phyloP scores from a whole-genome alignment of 1,140 invertebrate genomes.

The Drosophila asahinai region DNA sequence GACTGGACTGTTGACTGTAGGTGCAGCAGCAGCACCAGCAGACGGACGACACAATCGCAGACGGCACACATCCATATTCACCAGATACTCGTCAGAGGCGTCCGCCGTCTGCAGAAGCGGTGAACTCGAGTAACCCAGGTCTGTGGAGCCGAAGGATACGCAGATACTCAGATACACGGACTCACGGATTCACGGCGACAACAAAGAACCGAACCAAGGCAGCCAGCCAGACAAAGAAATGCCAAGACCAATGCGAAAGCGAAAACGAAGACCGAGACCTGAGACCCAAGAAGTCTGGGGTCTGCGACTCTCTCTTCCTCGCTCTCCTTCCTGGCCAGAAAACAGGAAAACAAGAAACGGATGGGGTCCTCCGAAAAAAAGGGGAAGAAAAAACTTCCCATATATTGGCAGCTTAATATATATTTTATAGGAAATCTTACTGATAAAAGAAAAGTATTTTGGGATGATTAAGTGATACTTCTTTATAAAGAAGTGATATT shows the following conservation, averaged over 20 bases:
- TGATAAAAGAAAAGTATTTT: no score
- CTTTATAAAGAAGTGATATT: not conserved
- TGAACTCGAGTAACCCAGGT: constrained; percentile 58
- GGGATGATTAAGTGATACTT: no score
- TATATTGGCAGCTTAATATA: not conserved
- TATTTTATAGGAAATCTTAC: not conserved
- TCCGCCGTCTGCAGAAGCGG: constrained; percentile 31
- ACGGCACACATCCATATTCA: constrained; percentile 29
- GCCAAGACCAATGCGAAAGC: constrained; percentile 36
- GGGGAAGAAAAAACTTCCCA: not conserved
- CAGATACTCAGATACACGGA: constrained; percentile 26
- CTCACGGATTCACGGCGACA: constrained; percentile 36
- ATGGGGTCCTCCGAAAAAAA: constrained; percentile 7
- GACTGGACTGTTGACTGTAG: constrained; percentile 3
- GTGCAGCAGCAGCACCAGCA: not conserved
- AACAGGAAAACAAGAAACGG: constrained; percentile 47
- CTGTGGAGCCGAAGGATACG: constrained; percentile 44
- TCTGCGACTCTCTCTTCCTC: constrained; percentile 14
- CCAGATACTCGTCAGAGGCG: constrained; percentile 21
- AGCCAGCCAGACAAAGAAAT: constrained; percentile 48
- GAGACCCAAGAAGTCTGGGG: constrained; percentile 33
- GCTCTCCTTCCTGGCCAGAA: constrained; percentile 21
- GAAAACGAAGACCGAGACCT: constrained; percentile 26
- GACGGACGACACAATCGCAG: constrained; percentile 18
- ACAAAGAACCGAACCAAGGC: constrained; percentile 34